Evolutionary conservation across 2,888 invertebrate species (phyloP), one percentile per base, ranked within the genome.

Genomic region (Idaea dimidiata): DNA sequence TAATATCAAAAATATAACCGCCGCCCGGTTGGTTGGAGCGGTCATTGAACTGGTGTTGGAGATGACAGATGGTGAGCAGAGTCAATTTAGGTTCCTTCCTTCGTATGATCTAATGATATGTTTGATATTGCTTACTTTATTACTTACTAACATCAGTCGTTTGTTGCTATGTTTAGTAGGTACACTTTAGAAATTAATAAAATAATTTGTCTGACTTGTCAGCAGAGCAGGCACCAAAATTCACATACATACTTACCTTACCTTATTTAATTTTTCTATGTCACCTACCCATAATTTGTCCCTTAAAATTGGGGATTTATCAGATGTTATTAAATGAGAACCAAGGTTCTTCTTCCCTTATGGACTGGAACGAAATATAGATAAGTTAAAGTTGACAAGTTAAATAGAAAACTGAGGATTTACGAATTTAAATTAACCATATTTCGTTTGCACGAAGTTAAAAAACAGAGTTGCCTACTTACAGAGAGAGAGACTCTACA

Each of bases 1-100:
- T 65, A 63, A 66, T 67, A 69, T 60, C 62, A 66, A 64, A 70
- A 66, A 66, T 62, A 43, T 62, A 67, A 62, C 32, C 58, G 62
- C 62, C 71, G 65, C 69, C 71, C 70, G 14, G 43, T 43, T 66
- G 66, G 64, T 69, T 64, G 64, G 63, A 57, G 62, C 74, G 84
- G 72, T 65, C 81, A 69, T 72, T 77, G 83, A 83, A 77, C 82
- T 66, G 61, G 17, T 63, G 59, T 59, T 65, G 68, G 62, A 74
- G 75, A 72, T 78, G 77, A 78, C 82, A 83, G 81, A 82, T 83
- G 83, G 75, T 67, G 66, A 75, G 68, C 82, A 82, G 73, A 75
- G 72, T 65, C 66, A 66, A 63, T 72, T 61, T 67, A 72, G 70
- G 67, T 63, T 56, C 62, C 63, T 60, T 64, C 59, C 54, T 68